Percentiles rank a stretch among this genome's conserved stretches.
Conservation (phyloP, 2,888 invertebrate species). For the Pterostichus madidus region DNA sequence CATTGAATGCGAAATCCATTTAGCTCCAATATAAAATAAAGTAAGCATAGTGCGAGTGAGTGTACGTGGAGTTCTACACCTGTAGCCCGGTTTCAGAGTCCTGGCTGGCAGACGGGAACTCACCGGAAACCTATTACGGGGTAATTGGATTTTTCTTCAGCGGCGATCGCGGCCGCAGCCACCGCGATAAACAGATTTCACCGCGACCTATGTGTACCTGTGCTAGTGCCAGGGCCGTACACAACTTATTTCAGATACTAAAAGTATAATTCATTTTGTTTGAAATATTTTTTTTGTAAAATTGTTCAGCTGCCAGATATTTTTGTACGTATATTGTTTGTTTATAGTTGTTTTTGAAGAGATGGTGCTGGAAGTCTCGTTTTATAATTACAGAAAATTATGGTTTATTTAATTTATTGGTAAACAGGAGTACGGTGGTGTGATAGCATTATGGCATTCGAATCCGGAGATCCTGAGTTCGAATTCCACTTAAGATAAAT, state of each 20-base stretch:
- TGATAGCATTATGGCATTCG: too few relatives aligned
- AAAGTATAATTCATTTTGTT: background rate
- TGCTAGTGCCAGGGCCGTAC: background rate
- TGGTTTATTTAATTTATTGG: too few relatives aligned
- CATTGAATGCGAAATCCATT: too few relatives aligned
- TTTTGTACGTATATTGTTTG: too few relatives aligned
- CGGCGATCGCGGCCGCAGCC: conserved; percentile 21
- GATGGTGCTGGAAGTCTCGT: too few relatives aligned
- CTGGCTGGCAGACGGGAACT: background rate
- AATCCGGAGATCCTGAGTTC: too few relatives aligned
- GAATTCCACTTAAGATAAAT: too few relatives aligned
- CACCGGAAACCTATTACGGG: conserved; percentile 40
- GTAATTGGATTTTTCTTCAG: conserved; percentile 56
- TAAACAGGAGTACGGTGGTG: too few relatives aligned
- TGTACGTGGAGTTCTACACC: background rate
- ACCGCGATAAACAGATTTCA: conserved; percentile 42
- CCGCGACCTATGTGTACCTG: background rate
- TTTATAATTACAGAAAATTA: too few relatives aligned
- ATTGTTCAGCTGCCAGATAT: too few relatives aligned
- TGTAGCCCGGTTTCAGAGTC: background rate
- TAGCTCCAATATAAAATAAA: too few relatives aligned
- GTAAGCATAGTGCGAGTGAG: background rate
- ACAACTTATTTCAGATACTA: background rate
- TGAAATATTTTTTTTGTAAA: background rate
- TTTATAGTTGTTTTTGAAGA: too few relatives aligned